Conservation (phyloP, 2,888 invertebrate species). For the Eupeodes luniger region DNA sequence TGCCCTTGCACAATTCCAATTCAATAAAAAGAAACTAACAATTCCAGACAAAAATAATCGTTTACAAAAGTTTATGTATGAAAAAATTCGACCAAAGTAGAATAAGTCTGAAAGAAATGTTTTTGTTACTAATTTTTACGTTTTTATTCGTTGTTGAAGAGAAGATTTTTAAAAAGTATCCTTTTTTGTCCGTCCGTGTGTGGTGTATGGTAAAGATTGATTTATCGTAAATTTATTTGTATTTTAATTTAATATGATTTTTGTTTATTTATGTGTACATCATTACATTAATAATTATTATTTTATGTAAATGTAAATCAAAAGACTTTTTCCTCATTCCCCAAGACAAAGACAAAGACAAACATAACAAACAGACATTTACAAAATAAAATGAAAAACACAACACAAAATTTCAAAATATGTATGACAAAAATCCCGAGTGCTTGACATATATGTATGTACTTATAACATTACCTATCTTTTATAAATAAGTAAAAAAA, state of each 20-base stretch:
- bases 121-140: background rate
- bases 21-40: conserved; percentile 90
- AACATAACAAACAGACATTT: conserved; percentile 3
- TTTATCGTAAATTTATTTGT: conserved; percentile 10
- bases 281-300: conserved; percentile 33
- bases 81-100: conserved; percentile 96
- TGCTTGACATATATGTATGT: conserved; percentile 47
- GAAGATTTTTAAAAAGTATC: conserved; percentile 11
- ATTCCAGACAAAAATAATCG: conserved; percentile 87
- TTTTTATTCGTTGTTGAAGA: conserved; percentile 11
- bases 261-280: conserved; percentile 14
- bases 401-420: background rate
- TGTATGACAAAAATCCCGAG: conserved; percentile 32
- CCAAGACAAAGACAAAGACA: conserved; percentile 58
- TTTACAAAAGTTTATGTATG: conserved; percentile 93
- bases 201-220: conserved; percentile 23
- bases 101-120: conserved; percentile 77
- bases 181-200: conserved; percentile 56
- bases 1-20: conserved; percentile 94
- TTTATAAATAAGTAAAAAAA: conserved; percentile 12
- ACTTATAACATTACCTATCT: conserved; percentile 37
- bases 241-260: conserved; percentile 6
- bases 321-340: conserved; percentile 62
- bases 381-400: background rate
- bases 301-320: conserved; percentile 59